Base-by-base conservation (phyloP, 2,113 vertebrate species). In the Muntiacus reevesi region DNA sequence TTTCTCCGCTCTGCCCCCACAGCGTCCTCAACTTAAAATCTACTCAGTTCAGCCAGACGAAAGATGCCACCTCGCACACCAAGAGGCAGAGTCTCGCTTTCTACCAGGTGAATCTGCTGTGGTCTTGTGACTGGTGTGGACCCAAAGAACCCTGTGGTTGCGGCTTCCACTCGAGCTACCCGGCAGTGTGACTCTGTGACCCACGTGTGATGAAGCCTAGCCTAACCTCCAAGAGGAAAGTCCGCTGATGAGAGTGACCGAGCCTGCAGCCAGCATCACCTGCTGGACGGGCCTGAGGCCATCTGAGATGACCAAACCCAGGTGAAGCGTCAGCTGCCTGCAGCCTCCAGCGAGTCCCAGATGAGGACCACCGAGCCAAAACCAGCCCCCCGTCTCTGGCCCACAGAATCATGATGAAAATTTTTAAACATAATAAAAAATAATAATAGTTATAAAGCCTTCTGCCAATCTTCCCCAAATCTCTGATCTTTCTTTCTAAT, bases 131-230 rank as follows among this genome's bases (percentile, higher is more conserved):
- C 21, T 11, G 14, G 43, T 25, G 71, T 43, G 40, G 47, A 92
- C 50, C 85, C 9, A 52, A 84, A 36, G 28, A 27, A 28, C 17
- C 3, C 11, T 60, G 50, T 14, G 40, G 23, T 23, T 74, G n/a
- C 25, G 30, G 57, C 21, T 36, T 33, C 43, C 14, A 2, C 43
- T 64, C 62, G 50, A 17, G 52, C 13, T 6, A 14, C 5, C 12
- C 21, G 8, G 33, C 17, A 14, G 4, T 0, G 11, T 10, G 54
- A n/a, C 78, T 78, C 27, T 45, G 21, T 33, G 64, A 40, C 21
- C 27, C 13, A 15, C 1, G 43, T 27, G 12, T 2, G 11, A 52
- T 0, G 1, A 47, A 62, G 36, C 16, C 14, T 25, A 1, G 28
- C 21, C 27, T n/a, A 25, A 74, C 33, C 23, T n/a, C 7, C 6